Base-by-base conservation (phyloP, 92 coral and sea anemone species). In the Montipora capitata region DNA sequence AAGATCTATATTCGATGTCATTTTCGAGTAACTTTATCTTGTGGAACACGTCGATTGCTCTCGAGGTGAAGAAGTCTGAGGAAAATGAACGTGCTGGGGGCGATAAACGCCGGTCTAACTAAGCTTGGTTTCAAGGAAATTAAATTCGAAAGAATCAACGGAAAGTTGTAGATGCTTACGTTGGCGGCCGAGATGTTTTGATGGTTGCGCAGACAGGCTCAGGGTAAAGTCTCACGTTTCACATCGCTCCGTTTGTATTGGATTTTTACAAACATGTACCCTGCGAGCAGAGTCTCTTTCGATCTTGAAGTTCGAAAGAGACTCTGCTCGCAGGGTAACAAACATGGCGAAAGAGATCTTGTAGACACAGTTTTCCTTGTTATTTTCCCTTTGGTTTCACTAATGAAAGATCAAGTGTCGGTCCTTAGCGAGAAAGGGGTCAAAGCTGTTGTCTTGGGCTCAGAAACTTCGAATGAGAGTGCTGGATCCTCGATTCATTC, bases 141-240 rank as follows among this genome's bases (percentile, higher is more conserved):
- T 70, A 58, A 27, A 27, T 27, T 27, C 35, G 35, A 27, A 27
- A 27, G 35, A 27, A 27, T 27, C 35, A 27, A 27, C 35, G 35
- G 35, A 27, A 27, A 27, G 35, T 27, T 27, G 35, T 27, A 27
- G 35, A 27, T 27, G 35, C 35, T 27, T 0, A 0, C 35, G 35
- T 27, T 27, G 35, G 35, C 35, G 35, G 1, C 35, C 35, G 1
- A 27, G 91, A 79, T 79, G 90, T 79, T 10, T 69, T 87, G 79
- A 87, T 87, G 91, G 78, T 70, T 40, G 65, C 86, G 43, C 86
- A 73, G 15, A 79, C 91, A 14, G 91, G 35, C 86, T 10, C 80
- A 85, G 18, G 91, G 91, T 40, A 87, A 87, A 88, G 92, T 40
- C 87, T 80, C n/a, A 49, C 85, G 15, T 87, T 87, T 66, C 35